These are phyloP conservation scores for Drosophila guanche DNA, from an alignment of 1,140 invertebrate genomes.

Conservation along the genomic window DNA sequence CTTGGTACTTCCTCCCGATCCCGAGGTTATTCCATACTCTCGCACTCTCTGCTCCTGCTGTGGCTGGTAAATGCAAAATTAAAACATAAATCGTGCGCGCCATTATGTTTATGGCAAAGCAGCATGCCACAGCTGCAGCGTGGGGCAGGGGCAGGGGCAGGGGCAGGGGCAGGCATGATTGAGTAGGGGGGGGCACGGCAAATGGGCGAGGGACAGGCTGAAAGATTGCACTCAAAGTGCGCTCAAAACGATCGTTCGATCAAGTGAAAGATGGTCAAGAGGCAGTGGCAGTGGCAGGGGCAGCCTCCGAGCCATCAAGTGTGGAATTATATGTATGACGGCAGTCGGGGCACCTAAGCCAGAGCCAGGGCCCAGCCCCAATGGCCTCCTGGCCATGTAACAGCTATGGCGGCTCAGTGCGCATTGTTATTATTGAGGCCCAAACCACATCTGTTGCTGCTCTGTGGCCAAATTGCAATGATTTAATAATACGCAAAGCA, in stretches of 20 bases:
- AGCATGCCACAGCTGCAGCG: constrained; percentile 35
- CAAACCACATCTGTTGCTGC: constrained; percentile 3
- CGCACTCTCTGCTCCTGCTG: constrained; percentile 5
- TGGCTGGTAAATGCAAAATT: constrained; percentile 79
- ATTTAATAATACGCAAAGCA: constrained; percentile 54
- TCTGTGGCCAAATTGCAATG: constrained; percentile 67
- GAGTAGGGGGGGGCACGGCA: constrained; percentile 60
- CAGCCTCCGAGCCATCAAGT: constrained; percentile 57
- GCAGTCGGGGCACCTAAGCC: background rate
- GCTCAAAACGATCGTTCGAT: constrained; percentile 76
- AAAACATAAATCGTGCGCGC: constrained; percentile 83
- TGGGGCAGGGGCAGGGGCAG: background rate
- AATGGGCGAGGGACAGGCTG: constrained; percentile 1
- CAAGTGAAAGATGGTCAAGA: constrained; percentile 54
- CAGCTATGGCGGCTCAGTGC: constrained; percentile 66
- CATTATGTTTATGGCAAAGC: constrained; percentile 83
- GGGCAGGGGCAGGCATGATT: constrained; percentile 44
- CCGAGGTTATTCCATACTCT: constrained; percentile 23
- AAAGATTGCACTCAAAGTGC: constrained; percentile 73
- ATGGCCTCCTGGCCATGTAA: constrained; percentile 56
- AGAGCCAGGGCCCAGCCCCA: background rate
- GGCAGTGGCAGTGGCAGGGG: constrained; percentile 15
- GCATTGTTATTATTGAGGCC: constrained; percentile 69
- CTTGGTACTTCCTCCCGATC: background rate
- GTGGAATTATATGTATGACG: constrained; percentile 56